Evolutionary conservation across 2,888 invertebrate genomes (phyloP).

Genomic region (Pammene fasciana): DNA sequence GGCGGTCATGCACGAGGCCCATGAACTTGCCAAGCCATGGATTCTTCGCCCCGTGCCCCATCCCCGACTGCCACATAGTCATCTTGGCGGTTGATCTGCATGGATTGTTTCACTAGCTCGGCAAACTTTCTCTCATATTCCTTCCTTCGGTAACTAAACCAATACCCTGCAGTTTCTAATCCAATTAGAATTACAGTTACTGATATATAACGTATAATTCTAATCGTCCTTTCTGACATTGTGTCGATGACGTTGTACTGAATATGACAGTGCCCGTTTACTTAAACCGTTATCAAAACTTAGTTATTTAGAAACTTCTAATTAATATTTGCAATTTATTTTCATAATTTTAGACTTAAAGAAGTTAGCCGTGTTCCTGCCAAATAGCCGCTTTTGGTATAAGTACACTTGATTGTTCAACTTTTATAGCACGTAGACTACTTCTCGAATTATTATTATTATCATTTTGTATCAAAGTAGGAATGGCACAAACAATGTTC

Average conservation of each 20-base stretch:
- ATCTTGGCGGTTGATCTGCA: constrained; percentile 42
- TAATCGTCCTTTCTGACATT: background rate
- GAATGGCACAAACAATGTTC: background rate
- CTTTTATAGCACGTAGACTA: too few species aligned
- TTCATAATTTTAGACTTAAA: background rate
- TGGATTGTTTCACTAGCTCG: constrained; percentile 19
- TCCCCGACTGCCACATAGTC: constrained; percentile 51
- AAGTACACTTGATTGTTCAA: background rate
- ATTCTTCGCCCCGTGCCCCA: constrained; percentile 49
- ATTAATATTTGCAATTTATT: background rate
- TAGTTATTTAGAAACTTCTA: background rate
- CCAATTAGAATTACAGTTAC: background rate
- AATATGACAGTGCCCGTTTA: constrained; percentile 14
- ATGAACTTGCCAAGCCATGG: constrained; percentile 52
- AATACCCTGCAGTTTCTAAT: background rate
- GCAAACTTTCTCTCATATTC: background rate
- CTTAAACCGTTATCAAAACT: background rate
- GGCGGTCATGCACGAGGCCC: constrained; percentile 46
- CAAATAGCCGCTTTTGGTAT: background rate
- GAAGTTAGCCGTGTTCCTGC: background rate
- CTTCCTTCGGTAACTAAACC: background rate
- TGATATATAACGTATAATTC: background rate
- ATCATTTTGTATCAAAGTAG: background rate
- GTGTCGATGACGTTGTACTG: background rate
- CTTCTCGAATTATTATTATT: background rate